Evolutionary conservation across 2,113 vertebrate genomes (phyloP), one percentile per base, ranked within the genome.

Genomic region (Zosterops japonicus): DNA sequence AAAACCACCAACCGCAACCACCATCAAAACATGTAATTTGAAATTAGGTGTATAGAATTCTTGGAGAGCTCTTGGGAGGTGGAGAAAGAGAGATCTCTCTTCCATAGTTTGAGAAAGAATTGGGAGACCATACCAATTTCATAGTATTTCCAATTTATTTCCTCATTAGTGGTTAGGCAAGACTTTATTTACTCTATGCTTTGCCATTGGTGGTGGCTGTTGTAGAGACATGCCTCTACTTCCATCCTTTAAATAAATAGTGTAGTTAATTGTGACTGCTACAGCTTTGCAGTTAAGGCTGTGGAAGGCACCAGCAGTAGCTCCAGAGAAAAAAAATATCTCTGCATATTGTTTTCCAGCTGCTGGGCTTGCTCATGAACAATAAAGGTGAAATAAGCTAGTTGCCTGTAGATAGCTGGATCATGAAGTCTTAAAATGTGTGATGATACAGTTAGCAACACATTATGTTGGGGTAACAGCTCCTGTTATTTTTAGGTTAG

Each of bases 241-340:
- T 60, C 5, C 1, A 5, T n/a, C 53, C n/a, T 53, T 68, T 25
- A 35, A 41, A 53, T 41, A 72, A 72, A 29, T 14, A 11, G 13
- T 20, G 24, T 31, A 15, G 11, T 25, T 68, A 60, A 14, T 41
- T n/a, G 7, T 60, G 29, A 19, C 46, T 31, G n/a, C 23, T 21
- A 3, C 7, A 31, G 0, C 41, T 53, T 17, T 75, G 53, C 24
- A 68, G 0, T 82, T 13, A 22, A 8, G 13, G n/a, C 20, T 29
- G 23, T 68, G 24, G 53, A 25, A 41, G 28, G 46, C 11, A 14
- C 7, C 53, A 46, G 33, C 44, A 28, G 44, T 24, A 17, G 8
- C n/a, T 67, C 44, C 29, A 36, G 13, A 7, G 28, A 3, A 29
- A 33, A 39, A 69, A 36, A 36, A 42, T 14, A 6, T 15, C 27